Base-by-base conservation (phyloP, 2,113 vertebrate genomes). In the Xiphophorus couchianus region DNA sequence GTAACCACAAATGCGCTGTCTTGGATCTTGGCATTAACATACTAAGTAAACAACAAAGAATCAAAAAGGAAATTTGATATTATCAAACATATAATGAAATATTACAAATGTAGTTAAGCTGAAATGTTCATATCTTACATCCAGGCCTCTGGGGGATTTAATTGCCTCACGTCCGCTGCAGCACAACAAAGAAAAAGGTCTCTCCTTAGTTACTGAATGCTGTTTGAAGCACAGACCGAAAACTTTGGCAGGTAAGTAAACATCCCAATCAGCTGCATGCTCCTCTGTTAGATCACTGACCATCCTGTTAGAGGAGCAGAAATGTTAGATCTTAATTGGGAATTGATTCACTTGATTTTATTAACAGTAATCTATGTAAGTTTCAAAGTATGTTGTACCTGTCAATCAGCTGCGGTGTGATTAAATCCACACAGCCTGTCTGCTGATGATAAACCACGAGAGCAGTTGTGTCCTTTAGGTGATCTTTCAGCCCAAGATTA, bases 181-280 rank as follows among this genome's bases (percentile, higher is more conserved):
- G 71, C 83, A 92, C 9, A 93, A 91, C 17, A 88, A 1, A 0
- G 84, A 84, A 51, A 94, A 92, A 7, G 93, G 93, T 67, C 91
- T 85, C 29, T 91, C 62, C 62, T 84, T 90, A 0, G 89, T 93
- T 35, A 33, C n/a, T 7, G 86, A 72, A 54, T 93, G 91, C 62
- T 92, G 91, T 76, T 81, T 83, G 73, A 90, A 93, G 72, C 92
- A 93, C 71, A 93, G 79, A 9, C 81, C 75, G 76, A 94, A 92
- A 7, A 94, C 92, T 15, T 85, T 86, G 1, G 92, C 92, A 0
- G 92, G 93, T 30, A 94, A 82, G 73, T 85, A 90, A 27, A 92
- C 81, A 28, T 94, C 91, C 93, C 93, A 94, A 85, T 91, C 92
- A 1, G 86, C 63, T 5, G 83, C 66, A 13, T 93, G 89, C 37